Evolutionary conservation across 2,888 invertebrate genomes (phyloP).

Genomic region (Drosophila colorata): DNA sequence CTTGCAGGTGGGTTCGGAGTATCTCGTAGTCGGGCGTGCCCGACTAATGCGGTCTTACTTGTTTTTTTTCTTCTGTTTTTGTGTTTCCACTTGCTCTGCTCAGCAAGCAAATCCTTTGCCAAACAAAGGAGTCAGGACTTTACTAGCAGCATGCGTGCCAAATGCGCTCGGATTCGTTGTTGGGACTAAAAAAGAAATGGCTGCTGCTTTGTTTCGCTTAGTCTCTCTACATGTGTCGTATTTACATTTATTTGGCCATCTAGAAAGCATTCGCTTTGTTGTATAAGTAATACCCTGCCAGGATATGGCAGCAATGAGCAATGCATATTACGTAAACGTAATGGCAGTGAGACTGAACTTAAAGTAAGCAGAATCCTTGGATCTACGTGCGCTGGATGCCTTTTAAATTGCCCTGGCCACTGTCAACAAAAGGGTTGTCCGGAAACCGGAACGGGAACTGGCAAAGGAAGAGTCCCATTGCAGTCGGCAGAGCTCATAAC

Average conservation of each 20-base stretch:
- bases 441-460: constrained; percentile 38
- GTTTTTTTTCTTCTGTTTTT: constrained; percentile 14
- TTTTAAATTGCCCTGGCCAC: constrained; percentile 37
- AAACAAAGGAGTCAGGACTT: constrained; percentile 52
- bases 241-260: constrained; percentile 48
- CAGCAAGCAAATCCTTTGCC: constrained; percentile 51
- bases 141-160: constrained; percentile 49
- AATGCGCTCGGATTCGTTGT: constrained; percentile 39
- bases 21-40: too few species aligned
- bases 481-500: constrained; percentile 17
- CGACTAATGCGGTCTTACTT: too few species aligned
- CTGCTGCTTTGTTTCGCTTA: constrained; percentile 38
- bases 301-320: constrained; percentile 21
- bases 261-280: constrained; percentile 28
- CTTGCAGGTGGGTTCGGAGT: too few species aligned
- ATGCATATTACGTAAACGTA: constrained; percentile 23
- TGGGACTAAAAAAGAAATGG: constrained; percentile 36
- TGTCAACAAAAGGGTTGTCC: constrained; percentile 44
- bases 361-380: constrained; percentile 29
- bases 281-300: constrained; percentile 26
- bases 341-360: constrained; percentile 4
- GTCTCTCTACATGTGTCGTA: constrained; percentile 15
- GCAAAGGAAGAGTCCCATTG: constrained; percentile 39
- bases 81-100: constrained; percentile 19
- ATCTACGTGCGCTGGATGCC: constrained; percentile 16